A percentile compares a stretch with the other conserved stretches of the same genome.
Conservation (phyloP, 2,888 invertebrate genomes). For the Cheilosia urbana region DNA sequence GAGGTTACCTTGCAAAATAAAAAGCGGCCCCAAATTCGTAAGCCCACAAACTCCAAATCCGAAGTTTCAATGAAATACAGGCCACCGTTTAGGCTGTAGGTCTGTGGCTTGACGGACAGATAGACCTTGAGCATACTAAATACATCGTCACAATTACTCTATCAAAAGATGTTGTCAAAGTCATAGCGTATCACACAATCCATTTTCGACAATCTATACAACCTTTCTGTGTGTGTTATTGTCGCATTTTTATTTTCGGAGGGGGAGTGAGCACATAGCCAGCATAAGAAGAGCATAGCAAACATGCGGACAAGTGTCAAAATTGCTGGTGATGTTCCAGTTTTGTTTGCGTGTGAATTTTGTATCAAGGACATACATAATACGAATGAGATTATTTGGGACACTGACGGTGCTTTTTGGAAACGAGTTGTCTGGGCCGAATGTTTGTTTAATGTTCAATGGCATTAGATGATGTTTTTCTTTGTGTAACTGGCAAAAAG, state of each 20-base stretch:
- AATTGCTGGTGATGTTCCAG: conserved; percentile 34
- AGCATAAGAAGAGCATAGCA: conserved; percentile 19
- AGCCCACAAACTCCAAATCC: no score
- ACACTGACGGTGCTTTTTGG: conserved; percentile 1
- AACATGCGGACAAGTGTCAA: conserved; percentile 50
- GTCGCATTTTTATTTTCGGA: neutral
- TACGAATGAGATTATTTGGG: conserved; percentile 21
- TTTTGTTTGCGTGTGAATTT: conserved; percentile 50
- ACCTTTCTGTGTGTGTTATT: neutral
- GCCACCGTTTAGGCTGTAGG: no score
- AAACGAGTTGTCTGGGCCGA: conserved; percentile 40
- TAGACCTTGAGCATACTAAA: no score
- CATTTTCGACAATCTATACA: neutral
- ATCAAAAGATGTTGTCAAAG: neutral
- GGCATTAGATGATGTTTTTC: neutral
- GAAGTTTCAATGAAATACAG: no score
- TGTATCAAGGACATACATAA: conserved; percentile 46
- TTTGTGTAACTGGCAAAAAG: conserved; percentile 10
- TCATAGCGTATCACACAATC: neutral
- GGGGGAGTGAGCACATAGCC: conserved; percentile 1
- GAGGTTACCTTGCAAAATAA: no score
- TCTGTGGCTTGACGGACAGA: no score
- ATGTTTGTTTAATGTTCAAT: conserved; percentile 9
- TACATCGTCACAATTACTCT: no score
- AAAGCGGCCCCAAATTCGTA: no score